Evolutionary conservation across 2,888 invertebrate species (phyloP).

Genomic region (Drosophila ezoana): DNA sequence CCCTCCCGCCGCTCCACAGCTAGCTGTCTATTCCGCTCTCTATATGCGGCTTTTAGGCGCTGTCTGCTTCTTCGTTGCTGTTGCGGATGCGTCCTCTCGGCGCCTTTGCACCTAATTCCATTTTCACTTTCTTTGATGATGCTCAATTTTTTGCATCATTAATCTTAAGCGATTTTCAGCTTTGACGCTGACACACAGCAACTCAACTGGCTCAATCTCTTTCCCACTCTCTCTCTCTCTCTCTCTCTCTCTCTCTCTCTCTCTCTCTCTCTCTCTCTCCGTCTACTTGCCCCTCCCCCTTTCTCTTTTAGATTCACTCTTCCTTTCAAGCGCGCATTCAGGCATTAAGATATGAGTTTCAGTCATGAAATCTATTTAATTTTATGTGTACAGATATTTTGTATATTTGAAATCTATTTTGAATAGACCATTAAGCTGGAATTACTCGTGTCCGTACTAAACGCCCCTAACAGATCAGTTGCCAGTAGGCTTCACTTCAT

Average conservation of each 20-base stretch:
- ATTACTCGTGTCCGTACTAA: background rate
- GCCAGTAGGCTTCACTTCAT: no score
- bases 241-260: background rate
- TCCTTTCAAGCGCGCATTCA: slow-evolving; percentile 1
- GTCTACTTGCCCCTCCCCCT: background rate
- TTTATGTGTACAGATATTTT: background rate
- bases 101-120: slow-evolving; percentile 76
- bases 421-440: background rate
- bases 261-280: background rate
- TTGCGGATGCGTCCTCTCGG: slow-evolving; percentile 18
- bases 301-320: slow-evolving; percentile 1
- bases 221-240: background rate
- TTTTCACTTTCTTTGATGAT: slow-evolving; percentile 80
- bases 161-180: slow-evolving; percentile 79
- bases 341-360: slow-evolving; percentile 29
- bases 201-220: slow-evolving; percentile 43
- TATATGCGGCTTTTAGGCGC: slow-evolving; percentile 7
- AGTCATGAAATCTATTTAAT: slow-evolving; percentile 29
- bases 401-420: slow-evolving; percentile 1
- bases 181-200: slow-evolving; percentile 64
- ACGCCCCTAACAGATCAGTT: no score
- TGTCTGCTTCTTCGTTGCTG: slow-evolving; percentile 12
- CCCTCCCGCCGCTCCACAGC: background rate
- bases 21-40: no score
- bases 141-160: slow-evolving; percentile 81